phyloP scores from a whole-genome alignment of 2,797 vertebrate species.

The Perodicticus potto region DNA sequence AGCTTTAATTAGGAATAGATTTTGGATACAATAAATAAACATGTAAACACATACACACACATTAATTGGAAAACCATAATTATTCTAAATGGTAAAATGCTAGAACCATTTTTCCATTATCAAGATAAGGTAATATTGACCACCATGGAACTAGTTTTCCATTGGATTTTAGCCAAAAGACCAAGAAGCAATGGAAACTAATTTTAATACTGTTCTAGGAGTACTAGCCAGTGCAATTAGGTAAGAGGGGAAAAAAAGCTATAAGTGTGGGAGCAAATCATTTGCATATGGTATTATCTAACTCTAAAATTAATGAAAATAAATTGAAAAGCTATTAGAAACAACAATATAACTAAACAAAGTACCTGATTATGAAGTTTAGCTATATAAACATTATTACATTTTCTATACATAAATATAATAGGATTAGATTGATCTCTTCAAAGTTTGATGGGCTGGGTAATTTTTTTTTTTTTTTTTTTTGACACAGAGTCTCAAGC shows the following conservation, averaged over 20 bases:
- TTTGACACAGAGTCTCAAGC: no score
- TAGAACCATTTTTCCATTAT: not conserved
- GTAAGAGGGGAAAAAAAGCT: not conserved
- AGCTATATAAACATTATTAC: not conserved
- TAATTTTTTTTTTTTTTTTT: not conserved
- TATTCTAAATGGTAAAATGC: not conserved
- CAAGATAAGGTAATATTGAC: not conserved
- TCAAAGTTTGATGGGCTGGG: not conserved
- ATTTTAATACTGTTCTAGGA: conserved; percentile 2
- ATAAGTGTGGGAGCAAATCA: not conserved
- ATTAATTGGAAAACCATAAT: not conserved
- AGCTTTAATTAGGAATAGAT: conserved; percentile 36
- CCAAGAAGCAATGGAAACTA: not conserved
- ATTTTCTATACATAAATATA: not conserved
- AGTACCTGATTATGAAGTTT: not conserved
- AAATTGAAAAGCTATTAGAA: not conserved
- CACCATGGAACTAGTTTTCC: not conserved
- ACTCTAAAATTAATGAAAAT: conserved; percentile 10
- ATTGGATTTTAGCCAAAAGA: not conserved
- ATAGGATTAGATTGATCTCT: not conserved
- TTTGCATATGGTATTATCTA: not conserved
- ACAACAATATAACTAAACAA: not conserved
- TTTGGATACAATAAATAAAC: not conserved
- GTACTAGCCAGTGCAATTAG: not conserved
- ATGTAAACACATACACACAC: not conserved